Base-by-base conservation (phyloP, 2,113 vertebrate species). In the Coturnix japonica region DNA sequence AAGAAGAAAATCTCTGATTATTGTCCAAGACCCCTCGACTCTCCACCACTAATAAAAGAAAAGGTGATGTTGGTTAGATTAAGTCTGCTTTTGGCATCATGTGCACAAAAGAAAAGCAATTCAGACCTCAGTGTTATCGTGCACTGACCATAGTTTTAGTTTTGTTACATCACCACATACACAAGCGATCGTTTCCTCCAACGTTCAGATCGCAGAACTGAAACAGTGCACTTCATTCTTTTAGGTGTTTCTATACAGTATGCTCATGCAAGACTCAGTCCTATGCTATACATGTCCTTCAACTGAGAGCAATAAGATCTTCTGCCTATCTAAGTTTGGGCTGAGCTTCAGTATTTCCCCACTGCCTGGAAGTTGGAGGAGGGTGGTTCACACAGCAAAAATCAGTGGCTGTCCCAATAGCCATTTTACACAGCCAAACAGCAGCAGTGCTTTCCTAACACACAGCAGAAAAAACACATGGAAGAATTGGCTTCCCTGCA, bases 1-100 rank as follows among this genome's bases (percentile, higher is more conserved):
- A 91, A 2, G 99, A 98, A 61, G 98, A 98, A 75, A 98, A 98
- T 63, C 98, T 97, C 89, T 98, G 99, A 6, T 97, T 54, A n/a
- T 96, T 97, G 81, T 99, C 98, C 56, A 97, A 37, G 83, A 98
- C 84, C 71, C 97, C 97, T 37, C 98, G 98, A 81, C 97, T 98
- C 79, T 99, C 97, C 6, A 97, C 96, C 96, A 98, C 99, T 99
- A 69, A 56, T 22, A 94, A 81, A 95, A 90, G 96, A 92, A 95
- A 93, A 93, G 31, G 43, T 13, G 39, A 47, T 1, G 4, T 0
- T 19, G 65, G 66, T 70, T n/a, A 76, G 74, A 54, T 7, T 14
- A 53, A 14, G 18, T 54, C 18, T 69, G 61, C 2, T 71, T 35
- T 37, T 28, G 54, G 7, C 13, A 12, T 65, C 44, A 44, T 0